Percentiles rank a stretch among this genome's conserved stretches.
Conservation (phyloP, 2,113 vertebrate genomes). For the Elachura formosa region DNA sequence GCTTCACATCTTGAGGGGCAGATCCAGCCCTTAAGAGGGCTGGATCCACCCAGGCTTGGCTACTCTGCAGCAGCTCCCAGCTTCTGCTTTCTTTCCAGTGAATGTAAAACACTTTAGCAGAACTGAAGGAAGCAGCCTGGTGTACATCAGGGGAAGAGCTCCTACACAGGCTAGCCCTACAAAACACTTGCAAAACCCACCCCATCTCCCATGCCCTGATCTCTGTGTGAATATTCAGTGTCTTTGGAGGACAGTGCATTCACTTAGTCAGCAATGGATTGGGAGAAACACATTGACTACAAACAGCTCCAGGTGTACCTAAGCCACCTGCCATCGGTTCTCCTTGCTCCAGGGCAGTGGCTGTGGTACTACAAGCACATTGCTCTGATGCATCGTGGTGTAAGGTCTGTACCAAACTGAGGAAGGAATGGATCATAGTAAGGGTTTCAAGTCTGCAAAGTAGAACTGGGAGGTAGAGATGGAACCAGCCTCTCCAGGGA, state of each 20-base stretch:
- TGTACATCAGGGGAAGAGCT: neutral
- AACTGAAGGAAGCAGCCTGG: neutral
- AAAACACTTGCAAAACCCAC: neutral
- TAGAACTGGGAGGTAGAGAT: neutral
- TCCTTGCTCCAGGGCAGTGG: neutral
- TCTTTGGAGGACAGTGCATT: neutral
- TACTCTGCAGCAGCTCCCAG: neutral
- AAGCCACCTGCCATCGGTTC: neutral
- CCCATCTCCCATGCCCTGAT: rapidly evolving
- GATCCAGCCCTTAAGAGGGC: neutral
- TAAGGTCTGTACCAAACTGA: neutral
- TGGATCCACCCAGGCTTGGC: neutral
- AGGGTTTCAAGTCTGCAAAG: neutral
- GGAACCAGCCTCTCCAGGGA: neutral
- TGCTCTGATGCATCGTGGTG: rapidly evolving
- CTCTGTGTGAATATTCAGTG: neutral
- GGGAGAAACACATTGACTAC: neutral
- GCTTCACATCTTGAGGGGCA: neutral
- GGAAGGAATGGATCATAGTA: neutral
- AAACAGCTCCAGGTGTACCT: neutral
- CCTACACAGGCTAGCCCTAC: neutral
- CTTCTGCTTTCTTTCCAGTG: neutral
- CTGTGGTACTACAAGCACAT: neutral
- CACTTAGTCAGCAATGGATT: neutral
- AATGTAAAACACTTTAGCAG: neutral